Conservation (phyloP, 1,140 invertebrate genomes). For the Hesperophylax magnus region DNA sequence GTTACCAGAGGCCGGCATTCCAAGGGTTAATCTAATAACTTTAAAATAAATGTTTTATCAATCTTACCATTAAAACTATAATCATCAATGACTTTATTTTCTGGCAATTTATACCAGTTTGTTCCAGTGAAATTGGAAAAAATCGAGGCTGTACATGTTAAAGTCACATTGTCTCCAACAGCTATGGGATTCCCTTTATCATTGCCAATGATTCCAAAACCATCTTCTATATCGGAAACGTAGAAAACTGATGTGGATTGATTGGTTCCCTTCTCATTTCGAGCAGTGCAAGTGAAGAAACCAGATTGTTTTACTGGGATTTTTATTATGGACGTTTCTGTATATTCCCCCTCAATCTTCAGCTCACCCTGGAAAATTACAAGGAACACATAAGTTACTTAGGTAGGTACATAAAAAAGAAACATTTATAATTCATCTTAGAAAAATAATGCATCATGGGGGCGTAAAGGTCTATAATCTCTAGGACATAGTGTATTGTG, state of each 20-base stretch:
- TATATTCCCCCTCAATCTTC: not conserved
- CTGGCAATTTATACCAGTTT: conserved; percentile 62
- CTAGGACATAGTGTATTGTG: no score
- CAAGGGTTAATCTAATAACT: not conserved
- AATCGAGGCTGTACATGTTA: conserved; percentile 72
- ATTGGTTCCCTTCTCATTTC: conserved; percentile 10
- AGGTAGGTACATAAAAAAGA: no score
- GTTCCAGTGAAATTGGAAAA: conserved; percentile 68
- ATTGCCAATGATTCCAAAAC: conserved; percentile 63
- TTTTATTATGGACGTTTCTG: conserved; percentile 5
- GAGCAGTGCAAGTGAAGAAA: conserved; percentile 40
- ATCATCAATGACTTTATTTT: conserved; percentile 25
- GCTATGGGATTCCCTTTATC: conserved; percentile 62
- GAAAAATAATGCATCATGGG: no score
- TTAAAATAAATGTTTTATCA: not conserved
- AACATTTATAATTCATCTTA: no score
- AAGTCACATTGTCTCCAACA: conserved; percentile 67
- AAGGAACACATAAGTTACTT: no score
- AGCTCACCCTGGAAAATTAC: not conserved
- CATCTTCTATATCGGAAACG: conserved; percentile 62
- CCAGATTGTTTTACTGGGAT: conserved; percentile 37
- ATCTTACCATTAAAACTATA: conserved; percentile 21
- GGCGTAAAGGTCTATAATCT: no score
- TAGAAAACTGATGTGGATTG: conserved; percentile 27
- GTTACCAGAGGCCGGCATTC: no score